phyloP scores from a whole-genome alignment of 1,140 invertebrate genomes.

The Drosophila varians region DNA sequence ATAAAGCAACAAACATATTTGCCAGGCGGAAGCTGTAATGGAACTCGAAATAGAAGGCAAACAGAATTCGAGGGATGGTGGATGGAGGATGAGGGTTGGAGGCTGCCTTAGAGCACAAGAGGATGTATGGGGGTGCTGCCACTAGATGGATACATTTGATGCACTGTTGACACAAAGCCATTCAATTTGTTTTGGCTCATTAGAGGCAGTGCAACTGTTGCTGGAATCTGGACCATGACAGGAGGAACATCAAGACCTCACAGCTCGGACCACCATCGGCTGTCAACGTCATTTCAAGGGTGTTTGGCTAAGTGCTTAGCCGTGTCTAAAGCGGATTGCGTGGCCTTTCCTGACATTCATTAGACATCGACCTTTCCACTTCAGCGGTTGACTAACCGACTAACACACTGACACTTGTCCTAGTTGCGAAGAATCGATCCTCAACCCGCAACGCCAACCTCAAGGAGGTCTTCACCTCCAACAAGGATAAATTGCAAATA shows the following conservation, averaged over 20 bases:
- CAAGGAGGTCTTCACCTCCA: conserved; percentile 11
- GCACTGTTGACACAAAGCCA: conserved; percentile 69
- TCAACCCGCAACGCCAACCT: conserved; percentile 8
- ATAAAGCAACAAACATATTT: conserved; percentile 63
- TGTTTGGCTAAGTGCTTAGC: conserved; percentile 71
- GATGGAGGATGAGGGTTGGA: too few species aligned
- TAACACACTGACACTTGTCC: conserved; percentile 40
- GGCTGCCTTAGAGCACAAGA: neutral
- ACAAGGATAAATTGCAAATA: conserved; percentile 10
- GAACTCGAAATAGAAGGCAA: conserved; percentile 52
- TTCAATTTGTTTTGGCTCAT: conserved; percentile 79
- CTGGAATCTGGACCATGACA: conserved; percentile 4
- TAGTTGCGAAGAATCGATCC: conserved; percentile 25
- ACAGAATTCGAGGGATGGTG: conserved; percentile 36
- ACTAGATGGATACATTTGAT: conserved; percentile 60
- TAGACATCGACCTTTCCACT: conserved; percentile 55
- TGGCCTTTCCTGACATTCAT: conserved; percentile 67
- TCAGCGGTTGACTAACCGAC: conserved; percentile 37
- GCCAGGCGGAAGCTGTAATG: conserved; percentile 45
- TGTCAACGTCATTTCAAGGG: conserved; percentile 55
- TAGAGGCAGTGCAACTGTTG: conserved; percentile 58
- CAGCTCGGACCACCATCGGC: conserved; percentile 22
- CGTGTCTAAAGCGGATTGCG: conserved; percentile 74
- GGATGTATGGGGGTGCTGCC: conserved; percentile 26
- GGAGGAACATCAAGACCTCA: neutral